These are phyloP conservation scores for Andrena marginata DNA, from an alignment of 2,888 invertebrate genomes.

Conservation along the genomic window DNA sequence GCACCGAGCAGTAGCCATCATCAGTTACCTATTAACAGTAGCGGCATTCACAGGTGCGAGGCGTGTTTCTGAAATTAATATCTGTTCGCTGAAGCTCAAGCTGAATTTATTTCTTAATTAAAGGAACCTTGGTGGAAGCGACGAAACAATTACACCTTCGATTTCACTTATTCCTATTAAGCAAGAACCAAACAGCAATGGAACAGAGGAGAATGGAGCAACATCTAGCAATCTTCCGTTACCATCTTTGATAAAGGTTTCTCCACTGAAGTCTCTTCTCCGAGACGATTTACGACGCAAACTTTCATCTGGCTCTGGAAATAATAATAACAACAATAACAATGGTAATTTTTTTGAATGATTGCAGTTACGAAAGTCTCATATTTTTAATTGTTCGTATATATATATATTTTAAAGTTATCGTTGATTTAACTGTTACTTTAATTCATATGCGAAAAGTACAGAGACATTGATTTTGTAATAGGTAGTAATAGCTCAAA, in stretches of 20 bases:
- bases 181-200: constrained; percentile 86
- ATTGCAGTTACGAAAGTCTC: neutral
- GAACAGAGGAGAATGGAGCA: constrained; percentile 86
- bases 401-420: neutral
- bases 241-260: constrained; percentile 93
- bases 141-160: constrained; percentile 91
- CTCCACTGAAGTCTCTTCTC: constrained; percentile 93
- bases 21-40: constrained; percentile 86
- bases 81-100: neutral
- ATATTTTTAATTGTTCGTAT: neutral
- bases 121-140: constrained; percentile 83
- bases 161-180: constrained; percentile 95
- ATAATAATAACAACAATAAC: constrained; percentile 72
- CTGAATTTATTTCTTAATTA: constrained; percentile 64
- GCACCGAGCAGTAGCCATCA: constrained; percentile 91
- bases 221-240: constrained; percentile 88
- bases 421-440: neutral
- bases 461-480: constrained; percentile 38
- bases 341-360: constrained; percentile 30
- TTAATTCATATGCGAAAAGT: neutral
- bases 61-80: neutral
- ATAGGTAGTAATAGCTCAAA: constrained; percentile 69
- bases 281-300: constrained; percentile 94
- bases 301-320: constrained; percentile 87
- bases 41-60: constrained; percentile 79